Base-by-base conservation (phyloP, 2,797 vertebrate species). In the Simalia tracyae region DNA sequence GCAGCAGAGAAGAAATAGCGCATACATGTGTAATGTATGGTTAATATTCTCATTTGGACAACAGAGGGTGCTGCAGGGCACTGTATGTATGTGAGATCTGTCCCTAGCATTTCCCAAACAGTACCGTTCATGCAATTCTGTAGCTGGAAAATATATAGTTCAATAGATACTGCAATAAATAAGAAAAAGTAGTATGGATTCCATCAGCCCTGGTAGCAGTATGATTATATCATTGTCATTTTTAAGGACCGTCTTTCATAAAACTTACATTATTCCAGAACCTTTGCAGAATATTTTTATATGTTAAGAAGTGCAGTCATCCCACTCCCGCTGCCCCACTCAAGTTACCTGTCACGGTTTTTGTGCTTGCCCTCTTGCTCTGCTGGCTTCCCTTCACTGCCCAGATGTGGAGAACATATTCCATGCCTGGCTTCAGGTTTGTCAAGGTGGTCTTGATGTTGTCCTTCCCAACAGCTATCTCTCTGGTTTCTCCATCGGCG, bases 401-500 rank as follows among this genome's bases (percentile, higher is more conserved):
- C 98, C 97, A 98, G 89, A 98, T 88, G 89, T 96, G 89, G 92
- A 98, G 93, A 24, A 95, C 96, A 95, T 98, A 98, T 89, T 96
- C 90, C 92, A 97, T 95, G 31, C 97, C 98, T 4, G 97, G 97
- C 94, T 92, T 98, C 89, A 98, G 94, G 72, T 94, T 96, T 50
- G 95, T 97, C 93, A 98, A 94, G 66, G 60, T 96, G 93, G 97
- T 94, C 90, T 97, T 89, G 50, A 88, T 95, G 90, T 94, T 97
- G 36, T 96, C 97, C 91, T 97, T 93, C 84, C 95, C 95, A 17
- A 98, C 26, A 11, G 93, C 89, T 60, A 98, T 91, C 63, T 98
- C 97, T 87, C 86, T 95, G 88, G 95, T 96, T 46, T 95, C 94
- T 84, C 98, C 97, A 86, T 97, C 96, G 68, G 95, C 92, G 22